These are phyloP conservation scores for Mormyrus iriodes DNA, from an alignment of 2,113 vertebrate genomes.

Conservation along the genomic window DNA sequence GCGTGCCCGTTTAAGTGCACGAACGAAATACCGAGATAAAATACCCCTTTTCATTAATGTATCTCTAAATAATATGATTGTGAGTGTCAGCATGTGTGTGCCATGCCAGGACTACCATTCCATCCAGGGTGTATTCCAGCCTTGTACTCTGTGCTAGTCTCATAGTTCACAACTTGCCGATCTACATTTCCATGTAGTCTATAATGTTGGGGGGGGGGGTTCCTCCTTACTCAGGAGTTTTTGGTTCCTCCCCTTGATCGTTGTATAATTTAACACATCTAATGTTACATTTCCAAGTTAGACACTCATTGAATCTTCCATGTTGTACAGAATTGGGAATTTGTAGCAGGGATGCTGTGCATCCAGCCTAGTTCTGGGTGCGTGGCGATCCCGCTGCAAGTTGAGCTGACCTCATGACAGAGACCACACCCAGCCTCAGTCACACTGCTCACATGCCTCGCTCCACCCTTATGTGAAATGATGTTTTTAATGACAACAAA, in stretches of 20 bases:
- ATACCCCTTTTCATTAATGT: background rate
- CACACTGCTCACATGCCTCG: background rate
- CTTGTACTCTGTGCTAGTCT: background rate
- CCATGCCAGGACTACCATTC: background rate
- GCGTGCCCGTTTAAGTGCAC: background rate
- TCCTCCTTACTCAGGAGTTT: background rate
- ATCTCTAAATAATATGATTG: background rate
- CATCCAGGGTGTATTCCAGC: background rate
- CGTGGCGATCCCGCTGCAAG: background rate
- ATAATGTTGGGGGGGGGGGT: background rate
- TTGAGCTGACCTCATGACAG: too few species aligned
- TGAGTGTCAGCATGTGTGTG: background rate
- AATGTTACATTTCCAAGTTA: too few species aligned
- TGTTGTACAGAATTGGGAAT: background rate
- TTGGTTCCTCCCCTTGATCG: background rate
- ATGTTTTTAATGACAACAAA: background rate
- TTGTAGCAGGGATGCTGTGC: background rate
- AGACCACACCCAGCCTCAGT: background rate
- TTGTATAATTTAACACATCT: too few species aligned
- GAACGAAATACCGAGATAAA: background rate
- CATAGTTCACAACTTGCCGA: background rate
- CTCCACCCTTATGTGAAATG: background rate
- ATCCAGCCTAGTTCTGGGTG: background rate
- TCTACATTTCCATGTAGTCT: too few species aligned
- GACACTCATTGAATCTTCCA: background rate